phyloP scores from a whole-genome alignment of 2,797 vertebrate species.

The Rhynchotus rufescens region DNA sequence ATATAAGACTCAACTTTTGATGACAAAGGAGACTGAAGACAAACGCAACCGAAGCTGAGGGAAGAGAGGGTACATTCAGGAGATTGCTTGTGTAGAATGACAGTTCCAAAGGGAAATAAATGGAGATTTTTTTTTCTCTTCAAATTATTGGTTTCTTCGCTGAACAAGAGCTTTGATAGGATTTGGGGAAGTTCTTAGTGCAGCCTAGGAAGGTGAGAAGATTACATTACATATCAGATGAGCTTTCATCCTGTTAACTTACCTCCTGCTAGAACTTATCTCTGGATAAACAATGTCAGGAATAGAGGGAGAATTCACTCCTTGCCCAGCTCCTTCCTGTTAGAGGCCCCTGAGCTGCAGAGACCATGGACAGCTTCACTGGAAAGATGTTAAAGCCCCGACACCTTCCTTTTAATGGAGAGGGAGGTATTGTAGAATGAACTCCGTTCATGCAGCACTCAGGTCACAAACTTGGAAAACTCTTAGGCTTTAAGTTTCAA shows the following conservation, averaged over 20 bases:
- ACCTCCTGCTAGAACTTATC: background rate
- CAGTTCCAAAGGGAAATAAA: background rate
- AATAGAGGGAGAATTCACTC: conserved; percentile 20
- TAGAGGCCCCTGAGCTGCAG: background rate
- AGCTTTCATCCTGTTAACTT: background rate
- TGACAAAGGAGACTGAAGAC: background rate
- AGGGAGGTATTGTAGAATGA: background rate
- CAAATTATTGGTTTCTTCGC: background rate
- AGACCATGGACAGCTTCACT: background rate
- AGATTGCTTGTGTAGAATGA: background rate
- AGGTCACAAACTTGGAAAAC: background rate
- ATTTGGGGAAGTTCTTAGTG: conserved; percentile 3
- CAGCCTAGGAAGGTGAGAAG: background rate
- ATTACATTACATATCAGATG: background rate
- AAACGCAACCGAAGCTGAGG: background rate
- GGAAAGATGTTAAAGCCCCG: background rate
- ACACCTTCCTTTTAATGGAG: background rate
- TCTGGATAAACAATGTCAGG: background rate
- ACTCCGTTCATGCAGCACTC: background rate
- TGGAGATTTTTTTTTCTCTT: background rate
- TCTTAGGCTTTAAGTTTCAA: background rate
- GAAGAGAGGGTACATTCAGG: rapidly evolving
- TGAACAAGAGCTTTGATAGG: background rate
- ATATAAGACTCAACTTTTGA: background rate
- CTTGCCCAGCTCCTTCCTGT: background rate